phyloP scores from a whole-genome alignment of 2,888 invertebrate genomes.

The Stictocephala bisonia region DNA sequence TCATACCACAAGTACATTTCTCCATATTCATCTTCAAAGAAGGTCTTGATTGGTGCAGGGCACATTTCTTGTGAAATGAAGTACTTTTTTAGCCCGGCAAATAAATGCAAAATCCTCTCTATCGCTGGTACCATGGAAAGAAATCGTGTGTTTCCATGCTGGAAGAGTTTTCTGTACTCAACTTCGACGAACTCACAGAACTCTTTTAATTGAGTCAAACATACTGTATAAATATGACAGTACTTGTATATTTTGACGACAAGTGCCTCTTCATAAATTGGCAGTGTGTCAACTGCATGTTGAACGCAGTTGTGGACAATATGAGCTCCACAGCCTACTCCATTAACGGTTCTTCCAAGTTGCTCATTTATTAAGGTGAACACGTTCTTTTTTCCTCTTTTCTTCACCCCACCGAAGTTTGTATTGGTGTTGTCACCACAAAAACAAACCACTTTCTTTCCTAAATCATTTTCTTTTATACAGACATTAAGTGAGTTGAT shows the following conservation, averaged over 20 bases:
- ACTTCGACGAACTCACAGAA: constrained; percentile 60
- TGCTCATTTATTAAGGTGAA: too few relatives aligned
- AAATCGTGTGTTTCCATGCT: constrained; percentile 59
- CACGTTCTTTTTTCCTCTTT: constrained; percentile 53
- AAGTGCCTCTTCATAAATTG: constrained; percentile 61
- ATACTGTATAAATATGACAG: constrained; percentile 62
- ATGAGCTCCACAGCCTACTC: constrained; percentile 57
- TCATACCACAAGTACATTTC: constrained; percentile 56
- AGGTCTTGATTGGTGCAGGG: constrained; percentile 58
- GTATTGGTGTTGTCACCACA: constrained; percentile 48
- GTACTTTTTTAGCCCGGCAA: constrained; percentile 57
- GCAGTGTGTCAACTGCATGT: constrained; percentile 60
- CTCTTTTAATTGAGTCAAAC: constrained; percentile 60
- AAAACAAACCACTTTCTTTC: constrained; percentile 29
- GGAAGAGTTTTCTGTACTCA: constrained; percentile 53
- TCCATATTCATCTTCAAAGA: constrained; percentile 58
- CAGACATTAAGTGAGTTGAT: constrained; percentile 27
- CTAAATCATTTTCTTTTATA: constrained; percentile 29
- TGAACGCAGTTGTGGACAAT: constrained; percentile 61
- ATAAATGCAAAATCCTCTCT: constrained; percentile 60
- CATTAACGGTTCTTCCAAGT: constrained; percentile 3
- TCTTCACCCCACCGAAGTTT: constrained; percentile 49
- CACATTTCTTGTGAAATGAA: constrained; percentile 58
- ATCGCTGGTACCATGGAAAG: constrained; percentile 59
- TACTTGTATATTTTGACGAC: constrained; percentile 62